Evolutionary conservation across 2,888 invertebrate species (phyloP).

Genomic region (Nezara viridula): DNA sequence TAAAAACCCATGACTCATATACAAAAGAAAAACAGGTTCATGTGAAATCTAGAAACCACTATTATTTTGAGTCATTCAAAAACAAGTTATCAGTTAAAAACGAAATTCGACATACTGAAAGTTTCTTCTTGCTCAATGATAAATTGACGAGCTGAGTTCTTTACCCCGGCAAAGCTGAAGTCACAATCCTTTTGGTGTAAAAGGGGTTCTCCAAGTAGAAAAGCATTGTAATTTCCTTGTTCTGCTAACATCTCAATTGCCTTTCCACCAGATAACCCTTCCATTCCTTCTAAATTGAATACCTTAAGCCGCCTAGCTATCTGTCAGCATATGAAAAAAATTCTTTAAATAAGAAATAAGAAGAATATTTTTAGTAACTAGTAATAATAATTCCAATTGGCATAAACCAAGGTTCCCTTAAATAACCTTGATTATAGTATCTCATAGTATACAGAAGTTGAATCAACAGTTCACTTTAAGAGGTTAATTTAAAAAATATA

Average conservation of each 20-base stretch:
- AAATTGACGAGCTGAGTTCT: constrained; percentile 74
- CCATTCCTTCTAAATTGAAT: constrained; percentile 80
- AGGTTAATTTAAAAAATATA: no score
- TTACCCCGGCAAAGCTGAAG: constrained; percentile 91
- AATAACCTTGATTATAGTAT: neutral
- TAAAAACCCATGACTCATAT: neutral
- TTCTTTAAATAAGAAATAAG: neutral
- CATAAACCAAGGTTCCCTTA: no score
- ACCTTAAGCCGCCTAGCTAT: constrained; percentile 87
- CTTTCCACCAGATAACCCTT: constrained; percentile 83
- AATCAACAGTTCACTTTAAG: neutral
- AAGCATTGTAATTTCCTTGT: constrained; percentile 76
- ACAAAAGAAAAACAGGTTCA: neutral
- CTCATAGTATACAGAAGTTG: neutral
- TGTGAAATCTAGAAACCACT: neutral
- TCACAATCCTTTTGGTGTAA: constrained; percentile 83
- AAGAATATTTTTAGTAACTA: neutral
- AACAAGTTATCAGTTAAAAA: neutral
- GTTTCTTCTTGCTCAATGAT: constrained; percentile 74
- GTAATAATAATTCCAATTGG: constrained; percentile 22
- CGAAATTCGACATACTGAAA: neutral
- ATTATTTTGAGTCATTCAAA: neutral
- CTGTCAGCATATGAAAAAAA: constrained; percentile 68
- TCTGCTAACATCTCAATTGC: constrained; percentile 88
- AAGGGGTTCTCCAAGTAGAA: constrained; percentile 78